These are phyloP conservation scores for Tachysurus vachellii DNA, from an alignment of 2,113 vertebrate genomes.

Conservation along the genomic window DNA sequence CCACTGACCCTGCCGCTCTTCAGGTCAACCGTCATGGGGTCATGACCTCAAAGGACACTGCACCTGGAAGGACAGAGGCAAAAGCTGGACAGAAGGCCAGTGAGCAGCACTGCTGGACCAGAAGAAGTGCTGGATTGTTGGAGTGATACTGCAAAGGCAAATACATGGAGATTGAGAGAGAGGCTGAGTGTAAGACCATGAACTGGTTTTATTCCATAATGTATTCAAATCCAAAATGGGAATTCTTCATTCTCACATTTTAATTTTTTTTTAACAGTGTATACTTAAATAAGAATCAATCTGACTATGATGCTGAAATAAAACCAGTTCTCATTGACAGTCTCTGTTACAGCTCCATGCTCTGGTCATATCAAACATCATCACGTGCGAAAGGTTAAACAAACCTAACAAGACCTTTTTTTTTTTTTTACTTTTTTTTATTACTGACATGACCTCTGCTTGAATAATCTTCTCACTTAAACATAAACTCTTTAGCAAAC, in stretches of 20 bases:
- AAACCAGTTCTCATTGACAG: not conserved
- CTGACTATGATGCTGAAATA: not conserved
- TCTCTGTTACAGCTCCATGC: not conserved
- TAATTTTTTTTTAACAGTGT: not conserved
- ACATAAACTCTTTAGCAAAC: not conserved
- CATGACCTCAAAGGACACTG: slow-evolving; percentile 7
- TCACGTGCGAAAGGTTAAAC: not conserved
- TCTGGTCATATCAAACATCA: not conserved
- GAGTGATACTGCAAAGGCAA: not conserved
- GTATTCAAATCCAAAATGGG: too few species aligned
- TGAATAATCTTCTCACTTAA: not conserved
- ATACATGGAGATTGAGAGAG: not conserved
- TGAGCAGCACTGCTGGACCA: not conserved
- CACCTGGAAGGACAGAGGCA: not conserved
- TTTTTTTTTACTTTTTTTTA: not conserved
- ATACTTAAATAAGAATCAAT: not conserved
- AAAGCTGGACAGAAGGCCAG: slow-evolving; percentile 6
- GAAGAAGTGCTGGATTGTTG: not conserved
- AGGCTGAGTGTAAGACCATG: not conserved
- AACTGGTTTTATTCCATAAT: slow-evolving; percentile 2
- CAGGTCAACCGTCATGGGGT: slow-evolving; percentile 62
- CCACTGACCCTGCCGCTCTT: slow-evolving; percentile 8
- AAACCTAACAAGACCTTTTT: not conserved
- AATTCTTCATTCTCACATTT: not conserved
- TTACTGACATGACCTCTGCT: not conserved